Conservation (phyloP, 2,888 invertebrate genomes). For the Idaea biselata region DNA sequence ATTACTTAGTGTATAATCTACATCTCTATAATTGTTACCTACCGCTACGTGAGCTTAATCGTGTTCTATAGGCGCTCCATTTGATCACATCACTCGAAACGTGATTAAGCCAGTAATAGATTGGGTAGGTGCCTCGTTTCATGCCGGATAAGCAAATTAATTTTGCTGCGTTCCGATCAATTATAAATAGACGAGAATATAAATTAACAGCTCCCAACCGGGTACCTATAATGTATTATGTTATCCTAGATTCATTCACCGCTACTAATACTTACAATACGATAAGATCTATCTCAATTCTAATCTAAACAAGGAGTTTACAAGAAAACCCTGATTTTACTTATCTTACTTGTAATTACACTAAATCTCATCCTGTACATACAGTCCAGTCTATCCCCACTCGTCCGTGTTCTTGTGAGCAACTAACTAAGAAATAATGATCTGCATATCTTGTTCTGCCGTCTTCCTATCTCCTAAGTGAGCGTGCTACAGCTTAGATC, state of each 20-base stretch:
- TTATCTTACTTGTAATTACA: no score
- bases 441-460: no score
- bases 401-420: no score
- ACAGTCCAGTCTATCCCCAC: no score
- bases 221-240: not conserved
- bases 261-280: no score
- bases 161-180: conserved; percentile 14
- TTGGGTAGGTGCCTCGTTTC: conserved; percentile 21
- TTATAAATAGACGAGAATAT: conserved; percentile 3
- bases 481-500: no score
- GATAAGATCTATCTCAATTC: no score
- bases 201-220: not conserved
- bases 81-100: conserved; percentile 24
- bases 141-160: conserved; percentile 25
- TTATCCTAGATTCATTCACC: not conserved
- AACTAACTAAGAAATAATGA: no score
- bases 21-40: not conserved
- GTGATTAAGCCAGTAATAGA: conserved; percentile 27
- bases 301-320: no score
- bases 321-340: no score
- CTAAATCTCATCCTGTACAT: no score
- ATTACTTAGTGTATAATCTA: not conserved
- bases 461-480: no score
- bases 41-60: not conserved
- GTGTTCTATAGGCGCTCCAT: conserved; percentile 16